Conservation (phyloP, 2,797 vertebrate species). For the Tragelaphus oryx region DNA sequence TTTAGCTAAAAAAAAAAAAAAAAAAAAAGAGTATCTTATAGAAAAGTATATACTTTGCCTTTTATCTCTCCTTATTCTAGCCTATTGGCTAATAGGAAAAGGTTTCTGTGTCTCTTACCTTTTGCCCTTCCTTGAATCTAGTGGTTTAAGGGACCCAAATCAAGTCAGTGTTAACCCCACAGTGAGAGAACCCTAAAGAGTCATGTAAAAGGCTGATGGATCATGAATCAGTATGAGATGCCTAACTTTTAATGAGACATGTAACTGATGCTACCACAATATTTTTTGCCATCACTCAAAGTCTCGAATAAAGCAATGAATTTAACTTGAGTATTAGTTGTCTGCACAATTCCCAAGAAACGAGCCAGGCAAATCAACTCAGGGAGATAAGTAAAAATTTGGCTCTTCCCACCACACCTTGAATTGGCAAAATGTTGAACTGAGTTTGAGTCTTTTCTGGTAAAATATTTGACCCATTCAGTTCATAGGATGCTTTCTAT, state of each 20-base stretch:
- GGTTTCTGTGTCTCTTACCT: neutral
- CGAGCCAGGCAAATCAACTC: neutral
- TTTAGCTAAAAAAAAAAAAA: neutral
- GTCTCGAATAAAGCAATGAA: neutral
- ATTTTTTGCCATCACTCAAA: neutral
- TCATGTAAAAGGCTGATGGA: neutral
- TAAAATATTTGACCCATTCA: neutral
- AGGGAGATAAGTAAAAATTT: neutral
- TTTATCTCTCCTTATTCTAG: constrained; percentile 31
- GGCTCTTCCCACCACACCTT: neutral
- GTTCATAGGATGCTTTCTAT: neutral
- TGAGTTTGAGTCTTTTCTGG: neutral
- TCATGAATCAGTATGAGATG: neutral
- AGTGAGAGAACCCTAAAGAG: neutral
- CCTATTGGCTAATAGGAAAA: neutral
- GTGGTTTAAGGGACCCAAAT: neutral
- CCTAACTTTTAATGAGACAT: neutral
- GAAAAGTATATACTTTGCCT: constrained; percentile 10
- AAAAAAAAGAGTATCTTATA: neutral
- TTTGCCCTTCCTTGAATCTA: neutral
- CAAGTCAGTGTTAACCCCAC: neutral
- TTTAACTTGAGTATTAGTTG: neutral
- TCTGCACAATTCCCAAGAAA: neutral
- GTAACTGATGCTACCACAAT: accelerated
- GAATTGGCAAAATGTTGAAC: neutral